These are phyloP conservation scores for Stichopus horrens DNA, from an alignment of 53 echinoderm and acorn worm genomes.

Conservation along the genomic window DNA sequence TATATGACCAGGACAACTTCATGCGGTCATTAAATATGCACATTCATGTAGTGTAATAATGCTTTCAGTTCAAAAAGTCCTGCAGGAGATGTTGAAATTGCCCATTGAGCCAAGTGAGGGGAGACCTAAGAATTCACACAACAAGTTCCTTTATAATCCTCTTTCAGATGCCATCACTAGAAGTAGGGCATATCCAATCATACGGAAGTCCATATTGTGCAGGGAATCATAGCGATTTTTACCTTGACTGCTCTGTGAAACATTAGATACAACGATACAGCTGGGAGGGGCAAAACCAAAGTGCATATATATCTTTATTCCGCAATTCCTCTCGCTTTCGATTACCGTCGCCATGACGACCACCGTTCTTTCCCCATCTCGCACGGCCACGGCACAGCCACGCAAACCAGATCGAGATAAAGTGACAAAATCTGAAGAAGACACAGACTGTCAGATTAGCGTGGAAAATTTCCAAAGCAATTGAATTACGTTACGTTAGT, in stretches of 20 bases:
- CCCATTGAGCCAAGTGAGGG: too few species aligned
- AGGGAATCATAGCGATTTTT: neutral
- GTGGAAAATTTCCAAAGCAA: conserved; percentile 16
- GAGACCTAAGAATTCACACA: too few species aligned
- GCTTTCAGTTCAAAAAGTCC: too few species aligned
- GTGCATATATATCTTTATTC: neutral
- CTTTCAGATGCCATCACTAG: neutral
- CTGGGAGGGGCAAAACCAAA: neutral
- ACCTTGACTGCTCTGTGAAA: neutral
- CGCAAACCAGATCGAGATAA: conserved; percentile 14
- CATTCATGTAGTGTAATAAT: too few species aligned
- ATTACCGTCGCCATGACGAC: conserved; percentile 26
- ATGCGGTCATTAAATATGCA: too few species aligned
- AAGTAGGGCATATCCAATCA: neutral
- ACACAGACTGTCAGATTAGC: conserved; percentile 41
- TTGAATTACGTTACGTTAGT: conserved; percentile 31
- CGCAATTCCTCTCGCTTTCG: neutral
- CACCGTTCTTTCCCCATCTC: neutral
- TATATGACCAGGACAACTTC: too few species aligned
- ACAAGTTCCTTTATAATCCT: too few species aligned
- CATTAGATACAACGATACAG: too few species aligned
- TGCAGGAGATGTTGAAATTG: too few species aligned
- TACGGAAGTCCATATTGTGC: neutral
- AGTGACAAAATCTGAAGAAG: conserved; percentile 18
- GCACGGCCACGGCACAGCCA: neutral